A percentile compares a stretch with the other conserved stretches of the same genome.
phyloP scores from a whole-genome alignment of 1,140 invertebrate genomes.

The Chironomus striatipennis region DNA sequence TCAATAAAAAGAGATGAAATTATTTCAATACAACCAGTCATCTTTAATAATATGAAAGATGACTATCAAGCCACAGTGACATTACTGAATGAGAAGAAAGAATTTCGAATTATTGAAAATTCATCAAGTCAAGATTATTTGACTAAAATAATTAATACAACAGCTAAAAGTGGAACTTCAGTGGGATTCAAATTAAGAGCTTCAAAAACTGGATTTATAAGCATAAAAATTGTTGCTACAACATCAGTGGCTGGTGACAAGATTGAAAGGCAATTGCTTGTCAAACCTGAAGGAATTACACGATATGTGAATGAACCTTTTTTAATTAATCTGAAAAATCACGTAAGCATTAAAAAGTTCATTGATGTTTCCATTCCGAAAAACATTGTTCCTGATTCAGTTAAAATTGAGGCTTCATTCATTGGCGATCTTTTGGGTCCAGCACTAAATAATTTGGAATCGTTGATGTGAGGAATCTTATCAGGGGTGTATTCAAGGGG shows the following conservation, averaged over 20 bases:
- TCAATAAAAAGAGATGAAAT: conserved; percentile 59
- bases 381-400: conserved; percentile 56
- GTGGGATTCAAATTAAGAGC: conserved; percentile 69
- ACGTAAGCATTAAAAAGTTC: conserved; percentile 44
- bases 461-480: conserved; percentile 45
- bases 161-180: conserved; percentile 52
- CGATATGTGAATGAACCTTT: conserved; percentile 63
- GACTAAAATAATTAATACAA: conserved; percentile 52
- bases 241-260: conserved; percentile 56
- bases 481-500: too few species aligned
- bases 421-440: conserved; percentile 64
- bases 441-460: conserved; percentile 60
- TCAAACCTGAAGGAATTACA: conserved; percentile 68
- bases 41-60: neutral
- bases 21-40: neutral
- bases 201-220: conserved; percentile 55
- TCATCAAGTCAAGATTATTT: conserved; percentile 43
- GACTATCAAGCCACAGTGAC: neutral
- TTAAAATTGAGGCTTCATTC: conserved; percentile 55
- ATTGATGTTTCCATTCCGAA: conserved; percentile 60
- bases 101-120: neutral
- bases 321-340: conserved; percentile 57
- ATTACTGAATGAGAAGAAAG: neutral
- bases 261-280: conserved; percentile 53
- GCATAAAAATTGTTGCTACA: conserved; percentile 62